Evolutionary conservation across 2,888 invertebrate species (phyloP).

Genomic region (Acrobasis repandana): DNA sequence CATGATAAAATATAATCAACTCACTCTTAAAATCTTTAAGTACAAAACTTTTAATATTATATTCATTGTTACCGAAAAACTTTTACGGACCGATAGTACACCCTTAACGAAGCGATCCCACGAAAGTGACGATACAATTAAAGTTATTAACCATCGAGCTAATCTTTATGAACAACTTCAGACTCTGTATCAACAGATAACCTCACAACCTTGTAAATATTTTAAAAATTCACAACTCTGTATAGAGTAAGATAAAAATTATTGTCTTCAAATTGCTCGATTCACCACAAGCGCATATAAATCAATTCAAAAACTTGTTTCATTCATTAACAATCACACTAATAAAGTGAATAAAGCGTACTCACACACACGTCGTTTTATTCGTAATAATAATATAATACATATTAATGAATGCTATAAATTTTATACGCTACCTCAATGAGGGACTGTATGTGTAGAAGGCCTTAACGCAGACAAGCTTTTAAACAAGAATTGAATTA

Average conservation of each 20-base stretch:
- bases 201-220: conserved; percentile 63
- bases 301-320: conserved; percentile 22
- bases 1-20: too few species aligned
- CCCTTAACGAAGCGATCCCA: conserved; percentile 35
- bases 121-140: conserved; percentile 39
- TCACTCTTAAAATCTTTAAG: too few species aligned
- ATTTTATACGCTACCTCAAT: conserved; percentile 51
- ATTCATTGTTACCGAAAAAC: background rate
- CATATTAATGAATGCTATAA: conserved; percentile 60
- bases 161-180: conserved; percentile 32
- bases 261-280: conserved; percentile 20
- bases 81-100: conserved; percentile 24
- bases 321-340: conserved; percentile 30
- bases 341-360: conserved; percentile 41
- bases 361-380: conserved; percentile 46
- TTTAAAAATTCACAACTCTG: conserved; percentile 46
- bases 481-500: conserved; percentile 76
- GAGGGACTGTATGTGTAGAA: conserved; percentile 47
- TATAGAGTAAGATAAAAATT: conserved; percentile 37
- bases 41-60: too few species aligned
- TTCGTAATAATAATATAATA: conserved; percentile 52
- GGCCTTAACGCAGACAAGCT: conserved; percentile 60
- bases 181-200: conserved; percentile 38
- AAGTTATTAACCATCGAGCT: conserved; percentile 39
- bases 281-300: conserved; percentile 20